These are phyloP conservation scores for Mesocentrotus franciscanus DNA, from an alignment of 53 echinoderm and acorn worm genomes.

Conservation along the genomic window DNA sequence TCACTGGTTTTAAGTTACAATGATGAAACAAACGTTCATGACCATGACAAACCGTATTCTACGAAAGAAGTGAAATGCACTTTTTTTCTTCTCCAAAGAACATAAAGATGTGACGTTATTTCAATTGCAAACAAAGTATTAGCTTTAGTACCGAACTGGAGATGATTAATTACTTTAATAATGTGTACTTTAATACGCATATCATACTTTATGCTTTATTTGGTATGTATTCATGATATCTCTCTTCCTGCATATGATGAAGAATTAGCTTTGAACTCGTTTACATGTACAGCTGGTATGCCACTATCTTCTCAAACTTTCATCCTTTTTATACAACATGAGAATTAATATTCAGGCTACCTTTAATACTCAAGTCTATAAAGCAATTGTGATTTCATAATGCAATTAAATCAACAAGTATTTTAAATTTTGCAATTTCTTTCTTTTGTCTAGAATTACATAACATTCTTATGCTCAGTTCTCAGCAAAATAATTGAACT, in stretches of 20 bases:
- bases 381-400: background rate
- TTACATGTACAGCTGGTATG: too few relatives aligned
- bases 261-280: background rate
- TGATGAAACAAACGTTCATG: background rate
- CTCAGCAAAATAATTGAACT: too few relatives aligned
- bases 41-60: background rate
- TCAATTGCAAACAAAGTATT: background rate
- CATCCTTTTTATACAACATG: background rate
- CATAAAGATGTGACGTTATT: background rate
- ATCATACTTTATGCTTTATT: too few relatives aligned
- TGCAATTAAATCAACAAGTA: background rate
- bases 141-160: too few relatives aligned
- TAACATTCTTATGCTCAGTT: too few relatives aligned
- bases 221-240: too few relatives aligned
- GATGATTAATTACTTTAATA: too few relatives aligned
- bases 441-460: background rate
- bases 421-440: background rate
- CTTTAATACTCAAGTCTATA: background rate
- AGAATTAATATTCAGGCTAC: background rate
- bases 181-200: too few relatives aligned
- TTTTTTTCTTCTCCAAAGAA: slow-evolving; percentile 6
- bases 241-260: background rate
- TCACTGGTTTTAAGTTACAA: background rate
- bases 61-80: background rate
- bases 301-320: background rate